These are phyloP conservation scores for Lepas anatifera DNA, from an alignment of 2,888 invertebrate species.

Conservation along the genomic window DNA sequence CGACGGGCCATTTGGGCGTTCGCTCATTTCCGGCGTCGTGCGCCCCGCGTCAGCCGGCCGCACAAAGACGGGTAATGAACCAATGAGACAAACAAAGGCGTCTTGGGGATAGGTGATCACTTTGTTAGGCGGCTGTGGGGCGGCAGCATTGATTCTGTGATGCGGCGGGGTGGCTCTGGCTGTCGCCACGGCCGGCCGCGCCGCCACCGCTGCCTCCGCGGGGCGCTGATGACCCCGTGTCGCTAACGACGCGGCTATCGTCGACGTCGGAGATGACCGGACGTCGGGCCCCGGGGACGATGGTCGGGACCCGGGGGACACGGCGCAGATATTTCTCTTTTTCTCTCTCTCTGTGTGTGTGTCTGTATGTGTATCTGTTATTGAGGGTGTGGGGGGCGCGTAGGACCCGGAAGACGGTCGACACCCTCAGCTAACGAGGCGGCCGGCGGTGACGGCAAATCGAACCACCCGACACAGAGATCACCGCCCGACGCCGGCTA, in stretches of 20 bases:
- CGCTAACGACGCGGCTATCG: neutral
- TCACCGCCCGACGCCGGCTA: neutral
- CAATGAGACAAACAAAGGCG: conserved; percentile 11
- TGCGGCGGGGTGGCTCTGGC: too few relatives aligned
- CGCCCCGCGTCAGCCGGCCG: neutral
- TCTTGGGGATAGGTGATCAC: neutral
- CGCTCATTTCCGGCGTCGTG: neutral
- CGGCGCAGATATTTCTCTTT: too few relatives aligned
- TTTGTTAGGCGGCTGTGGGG: neutral
- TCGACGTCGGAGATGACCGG: neutral
- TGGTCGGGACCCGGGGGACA: neutral
- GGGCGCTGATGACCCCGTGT: neutral
- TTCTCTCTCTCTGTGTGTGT: too few relatives aligned
- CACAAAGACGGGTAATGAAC: conserved; percentile 1
- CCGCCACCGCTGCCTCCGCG: neutral
- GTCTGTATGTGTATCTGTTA: too few relatives aligned
- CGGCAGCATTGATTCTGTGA: neutral
- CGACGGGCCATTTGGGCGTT: neutral
- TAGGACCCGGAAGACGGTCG: too few relatives aligned
- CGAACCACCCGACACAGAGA: neutral
- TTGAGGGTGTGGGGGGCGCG: too few relatives aligned
- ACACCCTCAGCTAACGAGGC: neutral
- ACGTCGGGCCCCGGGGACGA: too few relatives aligned
- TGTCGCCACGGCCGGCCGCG: neutral
- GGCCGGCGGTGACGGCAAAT: neutral